Percentiles rank a stretch among this genome's conserved stretches.
These are phyloP conservation scores for Solea solea DNA, from an alignment of 2,113 vertebrate genomes.

Conservation along the genomic window DNA sequence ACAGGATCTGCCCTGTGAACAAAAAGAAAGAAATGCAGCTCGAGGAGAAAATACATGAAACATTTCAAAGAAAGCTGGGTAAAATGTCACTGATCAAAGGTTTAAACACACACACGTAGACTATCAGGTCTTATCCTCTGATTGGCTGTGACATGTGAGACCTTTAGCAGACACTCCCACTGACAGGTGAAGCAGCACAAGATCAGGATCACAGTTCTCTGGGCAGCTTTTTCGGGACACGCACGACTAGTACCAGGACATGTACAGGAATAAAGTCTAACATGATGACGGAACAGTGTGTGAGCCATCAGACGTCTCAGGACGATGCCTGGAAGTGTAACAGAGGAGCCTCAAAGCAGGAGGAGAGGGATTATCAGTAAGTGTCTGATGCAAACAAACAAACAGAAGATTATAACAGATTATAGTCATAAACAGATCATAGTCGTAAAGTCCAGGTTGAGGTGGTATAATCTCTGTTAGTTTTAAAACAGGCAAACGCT, in stretches of 20 bases:
- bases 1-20: not conserved
- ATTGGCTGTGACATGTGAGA: slow-evolving; percentile 59
- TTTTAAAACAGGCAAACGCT: too few relatives aligned
- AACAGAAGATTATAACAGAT: too few relatives aligned
- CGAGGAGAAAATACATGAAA: not conserved
- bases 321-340: slow-evolving; percentile 41
- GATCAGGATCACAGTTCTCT: slow-evolving; percentile 17
- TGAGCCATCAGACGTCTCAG: slow-evolving; percentile 33
- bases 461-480: too few relatives aligned
- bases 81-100: slow-evolving; percentile 45
- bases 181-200: slow-evolving; percentile 34
- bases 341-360: slow-evolving; percentile 17
- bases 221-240: not conserved
- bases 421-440: too few relatives aligned
- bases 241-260: not conserved
- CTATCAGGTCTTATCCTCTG: not conserved
- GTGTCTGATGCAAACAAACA: slow-evolving; percentile 9
- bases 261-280: not conserved
- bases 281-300: slow-evolving; percentile 44
- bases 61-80: slow-evolving; percentile 7
- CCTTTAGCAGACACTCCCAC: slow-evolving; percentile 37
- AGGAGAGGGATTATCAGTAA: slow-evolving; percentile 53
- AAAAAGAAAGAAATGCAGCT: not conserved
- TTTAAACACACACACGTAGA: slow-evolving; percentile 20
- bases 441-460: too few relatives aligned